A percentile compares a stretch with the other conserved stretches of the same genome.
These are phyloP conservation scores for Solea solea DNA, from an alignment of 2,113 vertebrate species.

Conservation along the genomic window DNA sequence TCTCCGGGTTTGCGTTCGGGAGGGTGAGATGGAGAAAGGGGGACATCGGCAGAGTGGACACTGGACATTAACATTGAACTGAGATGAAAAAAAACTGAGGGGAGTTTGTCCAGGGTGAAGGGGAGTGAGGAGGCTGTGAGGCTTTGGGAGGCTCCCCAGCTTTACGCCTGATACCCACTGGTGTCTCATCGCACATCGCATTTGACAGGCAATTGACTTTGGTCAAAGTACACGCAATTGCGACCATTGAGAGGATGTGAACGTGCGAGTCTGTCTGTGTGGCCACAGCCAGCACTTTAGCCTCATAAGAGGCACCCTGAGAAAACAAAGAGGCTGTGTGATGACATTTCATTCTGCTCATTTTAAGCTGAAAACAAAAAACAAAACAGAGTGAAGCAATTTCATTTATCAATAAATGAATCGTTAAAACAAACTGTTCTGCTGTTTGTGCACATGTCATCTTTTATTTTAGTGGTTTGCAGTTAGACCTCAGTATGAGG, in stretches of 20 bases:
- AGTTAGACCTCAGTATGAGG: too few relatives aligned
- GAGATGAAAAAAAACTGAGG: constrained; percentile 61
- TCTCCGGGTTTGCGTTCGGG: constrained; percentile 41
- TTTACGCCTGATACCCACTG: constrained; percentile 61
- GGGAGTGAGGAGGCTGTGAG: constrained; percentile 21
- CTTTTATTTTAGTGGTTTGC: too few relatives aligned
- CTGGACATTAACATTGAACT: constrained; percentile 85
- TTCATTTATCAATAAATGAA: constrained; percentile 9
- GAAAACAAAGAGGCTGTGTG: constrained; percentile 56
- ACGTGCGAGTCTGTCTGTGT: constrained; percentile 62
- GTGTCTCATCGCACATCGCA: constrained; percentile 71
- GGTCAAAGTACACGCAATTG: constrained; percentile 72
- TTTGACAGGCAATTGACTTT: constrained; percentile 83
- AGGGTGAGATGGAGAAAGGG: constrained; percentile 33
- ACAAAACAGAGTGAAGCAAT: constrained; percentile 27
- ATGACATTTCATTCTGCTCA: constrained; percentile 50
- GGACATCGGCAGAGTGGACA: constrained; percentile 72
- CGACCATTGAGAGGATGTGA: constrained; percentile 59
- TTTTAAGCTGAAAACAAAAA: too few relatives aligned
- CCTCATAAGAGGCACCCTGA: constrained; percentile 62
- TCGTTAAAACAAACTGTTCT: constrained; percentile 14
- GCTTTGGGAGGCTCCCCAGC: constrained; percentile 38
- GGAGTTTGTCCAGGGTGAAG: constrained; percentile 12
- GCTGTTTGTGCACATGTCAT: too few relatives aligned
- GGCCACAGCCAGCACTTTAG: constrained; percentile 51